phyloP scores from a whole-genome alignment of 2,888 invertebrate genomes.

The Leucania comma region DNA sequence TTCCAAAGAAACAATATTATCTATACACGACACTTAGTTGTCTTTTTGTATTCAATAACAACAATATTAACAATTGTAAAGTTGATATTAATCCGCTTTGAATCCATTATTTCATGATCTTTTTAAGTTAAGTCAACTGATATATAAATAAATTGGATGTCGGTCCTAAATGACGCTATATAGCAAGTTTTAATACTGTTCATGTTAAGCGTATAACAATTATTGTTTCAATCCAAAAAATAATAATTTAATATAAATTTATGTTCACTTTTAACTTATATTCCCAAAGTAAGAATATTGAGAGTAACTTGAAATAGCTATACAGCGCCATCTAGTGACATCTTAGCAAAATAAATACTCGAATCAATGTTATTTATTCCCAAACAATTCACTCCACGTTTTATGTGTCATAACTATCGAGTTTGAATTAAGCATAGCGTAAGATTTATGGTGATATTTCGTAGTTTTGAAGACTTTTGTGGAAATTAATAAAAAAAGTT shows the following conservation, averaged over 20 bases:
- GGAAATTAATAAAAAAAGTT: slow-evolving; percentile 31
- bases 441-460: background rate
- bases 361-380: slow-evolving; percentile 14
- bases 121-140: slow-evolving; percentile 35
- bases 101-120: slow-evolving; percentile 34
- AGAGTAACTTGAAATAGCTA: slow-evolving; percentile 6
- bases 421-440: slow-evolving; percentile 1
- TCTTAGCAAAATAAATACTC: slow-evolving; percentile 35
- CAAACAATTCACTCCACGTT: slow-evolving; percentile 35
- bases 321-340: slow-evolving; percentile 44
- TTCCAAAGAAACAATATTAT: slow-evolving; percentile 54
- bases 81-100: slow-evolving; percentile 27
- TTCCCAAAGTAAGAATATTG: slow-evolving; percentile 2
- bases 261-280: slow-evolving; percentile 12
- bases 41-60: slow-evolving; percentile 54
- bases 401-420: slow-evolving; percentile 4
- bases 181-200: slow-evolving; percentile 26
- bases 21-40: slow-evolving; percentile 56
- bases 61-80: slow-evolving; percentile 54
- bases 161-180: slow-evolving; percentile 25
- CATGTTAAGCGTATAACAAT: slow-evolving; percentile 5
- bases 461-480: slow-evolving; percentile 11
- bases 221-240: background rate
- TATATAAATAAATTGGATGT: slow-evolving; percentile 25
- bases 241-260: background rate